Conservation (phyloP, 2,797 vertebrate species). For the Myotis pilosus region DNA sequence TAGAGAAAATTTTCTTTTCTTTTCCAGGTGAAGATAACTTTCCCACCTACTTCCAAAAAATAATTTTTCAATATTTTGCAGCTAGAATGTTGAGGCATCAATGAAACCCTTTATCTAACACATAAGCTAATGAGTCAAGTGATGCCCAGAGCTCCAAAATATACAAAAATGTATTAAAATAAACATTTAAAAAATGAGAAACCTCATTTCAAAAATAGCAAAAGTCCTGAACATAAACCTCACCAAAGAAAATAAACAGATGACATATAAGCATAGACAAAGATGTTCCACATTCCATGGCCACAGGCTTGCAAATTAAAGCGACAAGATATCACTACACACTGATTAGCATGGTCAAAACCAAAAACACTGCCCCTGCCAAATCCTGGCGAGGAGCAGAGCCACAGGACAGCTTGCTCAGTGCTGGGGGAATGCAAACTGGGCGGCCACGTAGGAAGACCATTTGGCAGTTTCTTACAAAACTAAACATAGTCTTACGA, state of each 20-base stretch:
- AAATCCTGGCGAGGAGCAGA: not conserved
- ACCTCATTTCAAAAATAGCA: not conserved
- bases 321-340: not conserved
- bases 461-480: not conserved
- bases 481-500: not conserved
- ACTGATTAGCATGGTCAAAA: not conserved
- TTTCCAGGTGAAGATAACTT: constrained; percentile 28
- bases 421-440: not conserved
- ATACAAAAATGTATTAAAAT: constrained; percentile 37
- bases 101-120: not conserved
- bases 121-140: not conserved
- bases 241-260: not conserved
- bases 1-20: not conserved
- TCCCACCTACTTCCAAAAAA: not conserved
- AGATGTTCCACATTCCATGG: not conserved
- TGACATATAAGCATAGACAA: not conserved
- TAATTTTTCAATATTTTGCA: not conserved
- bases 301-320: not conserved
- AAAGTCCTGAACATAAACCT: not conserved
- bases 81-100: not conserved
- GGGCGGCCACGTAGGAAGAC: not conserved
- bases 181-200: constrained; percentile 20
- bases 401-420: not conserved
- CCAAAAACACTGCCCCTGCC: not conserved
- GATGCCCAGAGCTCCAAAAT: not conserved